Base-by-base conservation (phyloP, 2,797 vertebrate species). In the Chaunax sp. region DNA sequence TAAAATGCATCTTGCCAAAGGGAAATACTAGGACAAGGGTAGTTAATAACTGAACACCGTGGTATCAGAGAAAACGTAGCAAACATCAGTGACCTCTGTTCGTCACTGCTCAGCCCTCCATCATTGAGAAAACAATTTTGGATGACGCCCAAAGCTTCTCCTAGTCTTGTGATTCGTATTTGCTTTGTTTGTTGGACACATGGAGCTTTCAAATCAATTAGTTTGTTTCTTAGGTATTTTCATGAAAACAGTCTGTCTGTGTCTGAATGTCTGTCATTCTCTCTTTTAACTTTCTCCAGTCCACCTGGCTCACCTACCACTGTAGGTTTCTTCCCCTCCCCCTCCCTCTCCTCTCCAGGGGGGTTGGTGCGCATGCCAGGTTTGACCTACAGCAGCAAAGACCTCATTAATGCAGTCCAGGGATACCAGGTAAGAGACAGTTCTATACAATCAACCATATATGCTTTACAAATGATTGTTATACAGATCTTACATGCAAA, bases 301-400 rank as follows among this genome's bases (percentile, higher is more conserved):
- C 97, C 97, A 75, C 97, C 97, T n/a, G 97, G 98, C 15, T 98
- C 97, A 22, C 97, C 97, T 12, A 97, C 94, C 50, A 94, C 96
- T 0, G 63, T 98, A 75, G 96, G 96, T 66, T 98, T 95, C 89
- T 95, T 95, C 78, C 91, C 96, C 35, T 94, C 96, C 69, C 94
- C 95, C 64, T 89, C 95, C 26, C 82, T 93, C 82, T 94, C 87
- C 30, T 86, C 91, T 26, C 87, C 79, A 0, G 91, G 87, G 78
- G 92, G 87, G 62, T 81, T 99, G 72, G 85, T 99, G 69, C 94
- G 96, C 49, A 97, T 98, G 97, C 97, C 97, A 62, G 94, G 95
- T 53, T 90, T 98, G 81, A 93, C 96, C 19, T 98, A 97, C 63
- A 95, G 95, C 80, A 94, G 89, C 0, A 98, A 99, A 92, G 97